Conservation (phyloP, 2,888 invertebrate genomes). For the Melipona bicolor region DNA sequence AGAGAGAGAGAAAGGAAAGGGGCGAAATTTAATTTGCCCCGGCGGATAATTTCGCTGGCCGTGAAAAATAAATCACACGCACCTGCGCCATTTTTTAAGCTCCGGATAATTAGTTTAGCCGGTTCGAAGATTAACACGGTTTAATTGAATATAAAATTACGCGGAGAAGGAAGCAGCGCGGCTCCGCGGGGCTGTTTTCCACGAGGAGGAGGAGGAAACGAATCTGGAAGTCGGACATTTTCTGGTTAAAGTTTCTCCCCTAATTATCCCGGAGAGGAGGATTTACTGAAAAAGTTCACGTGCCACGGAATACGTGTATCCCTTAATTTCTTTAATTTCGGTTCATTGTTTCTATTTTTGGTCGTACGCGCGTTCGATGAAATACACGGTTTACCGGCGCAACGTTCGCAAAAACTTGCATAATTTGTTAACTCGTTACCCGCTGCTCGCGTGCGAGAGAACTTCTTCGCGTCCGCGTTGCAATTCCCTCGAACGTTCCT, state of each 20-base stretch:
- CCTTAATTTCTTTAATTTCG: slow-evolving; percentile 29
- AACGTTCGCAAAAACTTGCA: slow-evolving; percentile 7
- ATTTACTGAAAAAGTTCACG: slow-evolving; percentile 43
- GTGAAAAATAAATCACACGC: not conserved
- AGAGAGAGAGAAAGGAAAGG: not conserved
- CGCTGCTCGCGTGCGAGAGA: not conserved
- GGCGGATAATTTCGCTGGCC: not conserved
- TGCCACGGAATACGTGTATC: slow-evolving; percentile 10
- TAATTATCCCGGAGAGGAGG: slow-evolving; percentile 37
- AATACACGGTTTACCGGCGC: not conserved
- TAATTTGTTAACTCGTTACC: slow-evolving; percentile 18
- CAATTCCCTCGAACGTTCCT: not conserved
- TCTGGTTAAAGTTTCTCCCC: slow-evolving; percentile 38
- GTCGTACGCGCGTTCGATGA: not conserved
- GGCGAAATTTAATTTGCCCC: not conserved
- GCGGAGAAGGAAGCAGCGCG: not conserved
- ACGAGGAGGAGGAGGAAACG: not conserved
- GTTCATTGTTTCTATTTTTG: slow-evolving; percentile 26
- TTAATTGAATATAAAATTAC: slow-evolving; percentile 20
- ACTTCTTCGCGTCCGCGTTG: not conserved
- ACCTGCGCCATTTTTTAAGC: not conserved
- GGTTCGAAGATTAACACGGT: not conserved
- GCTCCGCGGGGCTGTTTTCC: not conserved
- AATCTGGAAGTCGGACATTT: slow-evolving; percentile 21
- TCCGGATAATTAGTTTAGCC: not conserved